Evolutionary conservation across 64 coral and sea anemone genomes (phyloP), one percentile per base, ranked within the genome.

Genomic region (Pocillopora damicornis): DNA sequence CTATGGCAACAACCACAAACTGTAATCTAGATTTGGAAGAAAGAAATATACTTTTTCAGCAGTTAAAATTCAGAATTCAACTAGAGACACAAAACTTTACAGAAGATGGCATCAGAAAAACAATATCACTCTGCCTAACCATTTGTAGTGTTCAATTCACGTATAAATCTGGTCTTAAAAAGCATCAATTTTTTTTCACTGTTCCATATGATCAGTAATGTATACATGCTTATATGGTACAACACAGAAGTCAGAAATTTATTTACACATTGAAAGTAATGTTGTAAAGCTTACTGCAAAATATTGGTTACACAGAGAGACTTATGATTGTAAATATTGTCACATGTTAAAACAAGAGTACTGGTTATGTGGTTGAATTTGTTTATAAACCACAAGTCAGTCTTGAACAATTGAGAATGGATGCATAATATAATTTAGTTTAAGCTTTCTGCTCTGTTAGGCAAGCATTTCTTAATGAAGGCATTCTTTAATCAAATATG

Each of bases 141-240:
- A 51, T 7, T 51, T 51, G 42, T 7, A 51, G 42, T 7, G 7
- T 51, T 51, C 42, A 51, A 51, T 51, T 51, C 42, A 51, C 42
- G 0, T 51, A 4, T 51, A 51, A 51, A 51, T 1, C 2, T 51
- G 42, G 42, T 51, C 42, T 51, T 51, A 7, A 4, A 4, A 51
- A 51, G 7, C 2, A 51, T 51, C 15, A 35, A 83, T 37, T 83
- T 13, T 79, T 59, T 22, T 67, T n/a, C 42, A 0, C 38, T 22
- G 80, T 83, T 83, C 35, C 61, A 67, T 36, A 83, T 83, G 80
- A 83, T 15, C 42, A 67, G 37, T 45, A 20, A 25, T 69, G 42
- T 51, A 51, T 4, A 51, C 42, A 51, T 51, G 42, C 42, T 51
- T 51, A 7, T 51, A 51, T 22, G 18, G 22, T 9, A 69, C 66